Conservation (phyloP, 2,888 invertebrate genomes). For the Chaitophorus viminalis region DNA sequence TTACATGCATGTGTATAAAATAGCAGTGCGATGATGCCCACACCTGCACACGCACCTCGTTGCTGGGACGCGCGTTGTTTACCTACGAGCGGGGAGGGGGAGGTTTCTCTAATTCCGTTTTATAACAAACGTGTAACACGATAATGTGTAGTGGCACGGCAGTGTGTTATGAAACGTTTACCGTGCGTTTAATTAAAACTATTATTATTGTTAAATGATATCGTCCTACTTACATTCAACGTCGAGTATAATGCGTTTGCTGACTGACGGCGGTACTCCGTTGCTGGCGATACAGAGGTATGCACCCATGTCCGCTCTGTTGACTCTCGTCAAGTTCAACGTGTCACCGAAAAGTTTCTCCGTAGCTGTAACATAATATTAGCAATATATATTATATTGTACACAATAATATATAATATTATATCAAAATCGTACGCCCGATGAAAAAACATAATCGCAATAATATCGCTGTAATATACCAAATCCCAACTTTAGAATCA, state of each 20-base stretch:
- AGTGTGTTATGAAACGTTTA: background rate
- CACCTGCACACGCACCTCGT: background rate
- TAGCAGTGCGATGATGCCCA: background rate
- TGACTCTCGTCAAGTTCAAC: constrained; percentile 85
- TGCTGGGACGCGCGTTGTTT: background rate
- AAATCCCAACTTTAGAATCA: too few relatives aligned
- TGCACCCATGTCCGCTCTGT: constrained; percentile 87
- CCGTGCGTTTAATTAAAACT: constrained; percentile 39
- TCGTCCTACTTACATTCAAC: constrained; percentile 81
- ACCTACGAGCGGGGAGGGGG: too few relatives aligned
- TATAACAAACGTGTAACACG: background rate
- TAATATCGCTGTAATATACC: too few relatives aligned
- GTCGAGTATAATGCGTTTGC: constrained; percentile 90
- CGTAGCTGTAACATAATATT: constrained; percentile 72
- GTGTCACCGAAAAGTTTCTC: constrained; percentile 86
- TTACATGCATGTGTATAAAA: too few relatives aligned
- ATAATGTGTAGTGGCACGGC: background rate
- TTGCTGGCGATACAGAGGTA: constrained; percentile 87
- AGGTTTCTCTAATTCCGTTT: background rate
- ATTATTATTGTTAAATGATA: constrained; percentile 26
- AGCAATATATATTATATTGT: too few relatives aligned
- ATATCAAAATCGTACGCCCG: too few relatives aligned
- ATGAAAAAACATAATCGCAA: too few relatives aligned
- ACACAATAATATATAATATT: too few relatives aligned
- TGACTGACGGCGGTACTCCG: constrained; percentile 89